Base-by-base conservation (phyloP, 2,797 vertebrate genomes). In the Sibirionetta formosa region DNA sequence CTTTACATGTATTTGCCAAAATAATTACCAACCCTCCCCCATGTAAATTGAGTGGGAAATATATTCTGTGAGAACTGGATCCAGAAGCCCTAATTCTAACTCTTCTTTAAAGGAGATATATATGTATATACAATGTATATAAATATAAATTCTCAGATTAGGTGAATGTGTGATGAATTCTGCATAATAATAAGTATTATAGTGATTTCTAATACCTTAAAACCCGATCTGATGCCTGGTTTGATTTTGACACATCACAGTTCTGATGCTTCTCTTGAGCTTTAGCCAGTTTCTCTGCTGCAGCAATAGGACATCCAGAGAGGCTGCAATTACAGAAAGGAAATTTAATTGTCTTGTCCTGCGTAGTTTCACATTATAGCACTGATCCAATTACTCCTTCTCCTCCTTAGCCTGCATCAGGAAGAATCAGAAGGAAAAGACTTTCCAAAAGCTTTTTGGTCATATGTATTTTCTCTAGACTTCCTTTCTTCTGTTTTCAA, bases 211-310 rank as follows among this genome's bases (percentile, higher is more conserved):
- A 91, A 97, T 99, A 99, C 99, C 99, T 99, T 98, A 99, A 98
- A 97, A 99, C 99, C 81, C 99, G 99, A 98, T 99, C 99, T 22
- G 99, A 99, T 78, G 98, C 98, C 98, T 99, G 99, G 98, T 98
- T 99, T 96, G 99, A 99, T 98, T 99, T 99, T 97, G 99, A 98
- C 95, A 98, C 99, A 19, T 99, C 99, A 71, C 99, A 99, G 98
- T 97, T 98, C 98, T 99, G 99, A 98, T 99, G 99, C 95, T 99
- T 99, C 97, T 99, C 99, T 94, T 99, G 99, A 96, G 98, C 99
- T 98, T 99, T 99, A 90, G 99, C 99, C 98, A 99, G 97, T 97
- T 99, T 99, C 98, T 99, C 99, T 19, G 99, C 99, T 71, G 99
- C 99, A 95, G 99, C 99, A 82, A 99, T 99, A 84, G 99, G 99